Conservation (phyloP, 2,888 invertebrate genomes). For the Drosophila monieri region DNA sequence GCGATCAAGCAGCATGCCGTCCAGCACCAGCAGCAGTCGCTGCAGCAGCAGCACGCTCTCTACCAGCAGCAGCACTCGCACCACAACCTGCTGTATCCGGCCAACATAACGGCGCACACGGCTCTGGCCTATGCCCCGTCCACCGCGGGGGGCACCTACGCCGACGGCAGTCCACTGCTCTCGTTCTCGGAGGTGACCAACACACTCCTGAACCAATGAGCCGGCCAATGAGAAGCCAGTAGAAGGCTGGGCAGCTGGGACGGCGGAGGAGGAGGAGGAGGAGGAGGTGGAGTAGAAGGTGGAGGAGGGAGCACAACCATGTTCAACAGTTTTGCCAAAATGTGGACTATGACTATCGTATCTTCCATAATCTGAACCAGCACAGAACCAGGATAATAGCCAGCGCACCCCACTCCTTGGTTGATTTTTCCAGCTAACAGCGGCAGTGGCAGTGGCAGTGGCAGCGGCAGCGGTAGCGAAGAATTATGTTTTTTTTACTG, state of each 20-base stretch:
- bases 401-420: slow-evolving; percentile 33
- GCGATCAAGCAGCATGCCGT: slow-evolving; percentile 39
- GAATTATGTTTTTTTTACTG: slow-evolving; percentile 78
- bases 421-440: slow-evolving; percentile 11
- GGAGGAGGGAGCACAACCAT: slow-evolving; percentile 40
- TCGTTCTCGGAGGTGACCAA: slow-evolving; percentile 92
- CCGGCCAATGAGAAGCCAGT: not conserved
- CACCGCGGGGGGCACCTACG: slow-evolving; percentile 82
- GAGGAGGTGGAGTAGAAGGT: slow-evolving; percentile 1
- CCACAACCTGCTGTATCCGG: slow-evolving; percentile 71
- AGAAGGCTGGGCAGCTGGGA: not conserved
- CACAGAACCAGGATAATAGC: slow-evolving; percentile 28
- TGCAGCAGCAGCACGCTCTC: slow-evolving; percentile 27
- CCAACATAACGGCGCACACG: slow-evolving; percentile 84
- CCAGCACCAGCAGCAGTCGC: slow-evolving; percentile 38
- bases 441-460: not conserved
- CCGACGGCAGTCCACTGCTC: slow-evolving; percentile 89
- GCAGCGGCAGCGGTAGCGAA: slow-evolving; percentile 29
- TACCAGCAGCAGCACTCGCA: slow-evolving; percentile 58
- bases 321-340: slow-evolving; percentile 83
- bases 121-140: slow-evolving; percentile 85
- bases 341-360: slow-evolving; percentile 83
- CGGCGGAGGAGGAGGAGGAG: not conserved
- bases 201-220: slow-evolving; percentile 88
- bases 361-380: slow-evolving; percentile 81